Evolutionary conservation across 1,140 invertebrate genomes (phyloP), one percentile per base, ranked within the genome.

Genomic region (Brachionus calyciflorus): DNA sequence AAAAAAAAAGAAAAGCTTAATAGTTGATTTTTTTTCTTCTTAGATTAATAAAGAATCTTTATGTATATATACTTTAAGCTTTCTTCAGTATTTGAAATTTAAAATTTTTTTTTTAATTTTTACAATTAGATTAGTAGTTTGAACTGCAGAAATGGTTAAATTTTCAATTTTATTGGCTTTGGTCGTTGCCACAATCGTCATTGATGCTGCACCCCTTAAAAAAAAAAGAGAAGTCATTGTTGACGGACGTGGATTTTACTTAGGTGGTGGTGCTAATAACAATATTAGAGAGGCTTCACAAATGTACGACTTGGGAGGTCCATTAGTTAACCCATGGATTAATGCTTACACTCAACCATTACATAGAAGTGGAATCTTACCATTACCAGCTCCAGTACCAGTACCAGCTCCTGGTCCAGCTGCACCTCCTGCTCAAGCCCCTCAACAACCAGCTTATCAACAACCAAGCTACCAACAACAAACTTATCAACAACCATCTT

Each of bases 321-420:
- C 69, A 3, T 51, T 51, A 17, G 69, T 37, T 12, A 73, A 73
- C 40, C 69, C 69, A 26, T 73, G 69, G 69, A 51, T 73, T 19
- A 73, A 73, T 24, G n/a, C 69, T 5, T 73, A 41, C 30, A 73
- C 69, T 30, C 69, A 73, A 41, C 69, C 69, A 30, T 73, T 73
- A 41, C 69, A 37, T 12, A 30, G 69, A 73, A 73, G 46, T 17
- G 69, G 69, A 26, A 26, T 73, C 9, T 51, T 73, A 28, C 69
- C 69, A 37, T 19, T 41, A 10, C 69, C 69, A 12, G 17, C 26
- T 14, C 69, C 69, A 44, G 3, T 44, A 51, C 53, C 6, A 33
- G 3, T 12, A 33, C 53, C 53, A 28, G 12, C 17, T 6, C 53
- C 53, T 6, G 12, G 2, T 6, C 53, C 6, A 33, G 44, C 3